Evolutionary conservation across 1,140 invertebrate species (phyloP), one percentile per base, ranked within the genome.

Genomic region (Andrena cerasifolii): DNA sequence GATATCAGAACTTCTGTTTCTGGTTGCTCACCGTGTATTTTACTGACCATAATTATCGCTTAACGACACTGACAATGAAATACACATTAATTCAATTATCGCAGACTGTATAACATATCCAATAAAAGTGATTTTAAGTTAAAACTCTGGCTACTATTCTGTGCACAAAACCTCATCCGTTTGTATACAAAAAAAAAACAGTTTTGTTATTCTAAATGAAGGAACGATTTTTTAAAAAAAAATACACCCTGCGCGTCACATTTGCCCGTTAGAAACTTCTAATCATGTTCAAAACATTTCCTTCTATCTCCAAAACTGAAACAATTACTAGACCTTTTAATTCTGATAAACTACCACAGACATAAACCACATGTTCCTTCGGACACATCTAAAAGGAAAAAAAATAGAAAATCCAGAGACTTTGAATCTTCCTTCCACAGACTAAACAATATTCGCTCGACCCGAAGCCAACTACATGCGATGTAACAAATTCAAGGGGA

Each of bases 11-110:
- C 36, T 40, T 5, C 10, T 40, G 4, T 40, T 3, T 40, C 10
- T 40, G 36, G 10, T 40, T 3, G 10, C 36, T 10, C 36, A 40
- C 36, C 36, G 4, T 40, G 36, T 40, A n/a, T n/a, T n/a, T n/a
- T n/a, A n/a, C n/a, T n/a, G 26, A 65, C 28, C 16, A 43, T 77
- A 78, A 58, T 24, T 40, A 73, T 58, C 33, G 82, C 75, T 82
- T 79, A 14, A 43, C 47, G 62, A 56, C 49, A 14, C 33, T 43
- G 62, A 56, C 49, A 82, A 59, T 74, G 70, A 82, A 54, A 51
- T 21, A 56, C 63, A 67, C 53, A 18, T 63, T 72, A 33, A 36
- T 28, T 43, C 78, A 62, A 67, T 59, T 71, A 33, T 43, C 45
- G 58, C 53, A 61, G 43, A 75, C 31, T 76, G 65, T 76, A 28